Evolutionary conservation across 2,797 vertebrate genomes (phyloP), one percentile per base, ranked within the genome.

Genomic region (Microtus obscurus): DNA sequence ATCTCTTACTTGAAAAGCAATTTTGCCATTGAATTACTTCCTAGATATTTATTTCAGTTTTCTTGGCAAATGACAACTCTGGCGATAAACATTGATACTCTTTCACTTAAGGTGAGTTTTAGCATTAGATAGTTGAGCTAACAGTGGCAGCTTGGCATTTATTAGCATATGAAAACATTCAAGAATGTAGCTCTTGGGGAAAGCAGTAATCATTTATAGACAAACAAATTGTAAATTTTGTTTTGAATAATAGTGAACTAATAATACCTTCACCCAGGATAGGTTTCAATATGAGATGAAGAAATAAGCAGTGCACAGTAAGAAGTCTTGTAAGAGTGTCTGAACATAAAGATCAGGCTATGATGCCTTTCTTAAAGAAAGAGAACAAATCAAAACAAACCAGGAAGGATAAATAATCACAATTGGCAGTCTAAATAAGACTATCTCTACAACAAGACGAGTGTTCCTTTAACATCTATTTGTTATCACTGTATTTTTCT

Each of bases 211-310:
- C 97, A 98, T 98, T 97, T 90, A 97, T 83, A 97, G 90, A 97
- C 92, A 98, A 98, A 97, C 90, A 98, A 98, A 97, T 78, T 90
- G 90, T 98, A 86, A 87, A 53, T 96, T 97, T 89, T 96, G 97
- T 80, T 97, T 96, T 95, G 45, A 27, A 82, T 93, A 95, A 96
- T 82, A 89, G 65, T 93, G 77, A 97, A 89, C 85, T 86, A 98
- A 96, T 95, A 89, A 76, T 95, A 79, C 91, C 91, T 92, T 96
- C 77, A 80, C 59, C 79, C 51, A 91, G 73, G 43, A 81, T 95
- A 86, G 67, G 79, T 59, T 95, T 92, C 96, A 80, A 34, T 27
- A 73, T 11, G 40, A 89, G 7, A 31, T 87, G 87, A 95, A 53
- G 90, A 96, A 93, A 87, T 88, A 78, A 90, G 87, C 88, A 83